phyloP scores from a whole-genome alignment of 1,140 invertebrate genomes.

The Caenorhabditis tropicalis region DNA sequence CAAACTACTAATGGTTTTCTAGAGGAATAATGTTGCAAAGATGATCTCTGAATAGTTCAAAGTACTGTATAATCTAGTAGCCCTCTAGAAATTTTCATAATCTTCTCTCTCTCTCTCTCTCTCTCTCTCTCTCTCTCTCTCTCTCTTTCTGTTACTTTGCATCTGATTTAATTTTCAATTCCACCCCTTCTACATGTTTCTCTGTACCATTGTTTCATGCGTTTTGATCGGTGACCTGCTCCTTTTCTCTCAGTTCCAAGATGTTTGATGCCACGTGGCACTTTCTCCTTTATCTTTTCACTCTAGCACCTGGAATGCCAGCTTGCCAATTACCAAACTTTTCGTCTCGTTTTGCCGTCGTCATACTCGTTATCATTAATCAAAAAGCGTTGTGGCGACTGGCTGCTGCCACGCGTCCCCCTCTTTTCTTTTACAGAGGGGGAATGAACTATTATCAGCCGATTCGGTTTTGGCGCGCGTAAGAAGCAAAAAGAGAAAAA shows the following conservation, averaged over 20 bases:
- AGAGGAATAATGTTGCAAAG: too few relatives aligned
- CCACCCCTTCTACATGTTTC: not conserved
- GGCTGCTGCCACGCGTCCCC: slow-evolving; percentile 2
- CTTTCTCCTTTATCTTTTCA: not conserved
- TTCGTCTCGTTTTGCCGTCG: not conserved
- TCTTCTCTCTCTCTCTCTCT: not conserved
- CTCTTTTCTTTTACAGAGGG: too few relatives aligned
- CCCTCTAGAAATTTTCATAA: slow-evolving; percentile 22
- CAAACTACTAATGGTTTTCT: too few relatives aligned
- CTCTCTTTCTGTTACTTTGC: slow-evolving; percentile 9
- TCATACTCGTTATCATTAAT: slow-evolving; percentile 29
- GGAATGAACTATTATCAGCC: slow-evolving; percentile 37
- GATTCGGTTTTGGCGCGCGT: not conserved
- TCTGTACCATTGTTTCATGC: not conserved
- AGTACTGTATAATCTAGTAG: slow-evolving; percentile 27
- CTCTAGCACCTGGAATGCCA: not conserved
- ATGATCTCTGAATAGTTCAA: slow-evolving; percentile 23
- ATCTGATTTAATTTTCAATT: not conserved
- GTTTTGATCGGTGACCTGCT: not conserved
- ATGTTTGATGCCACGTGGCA: slow-evolving; percentile 10
- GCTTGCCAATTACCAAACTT: not conserved
- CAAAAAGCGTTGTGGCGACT: not conserved
- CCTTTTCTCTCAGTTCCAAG: not conserved
- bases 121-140: not conserved
- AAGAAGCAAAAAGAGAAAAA: not conserved